Evolutionary conservation across 2,113 vertebrate genomes (phyloP).

Genomic region (Dolichallabes microphthalmus): DNA sequence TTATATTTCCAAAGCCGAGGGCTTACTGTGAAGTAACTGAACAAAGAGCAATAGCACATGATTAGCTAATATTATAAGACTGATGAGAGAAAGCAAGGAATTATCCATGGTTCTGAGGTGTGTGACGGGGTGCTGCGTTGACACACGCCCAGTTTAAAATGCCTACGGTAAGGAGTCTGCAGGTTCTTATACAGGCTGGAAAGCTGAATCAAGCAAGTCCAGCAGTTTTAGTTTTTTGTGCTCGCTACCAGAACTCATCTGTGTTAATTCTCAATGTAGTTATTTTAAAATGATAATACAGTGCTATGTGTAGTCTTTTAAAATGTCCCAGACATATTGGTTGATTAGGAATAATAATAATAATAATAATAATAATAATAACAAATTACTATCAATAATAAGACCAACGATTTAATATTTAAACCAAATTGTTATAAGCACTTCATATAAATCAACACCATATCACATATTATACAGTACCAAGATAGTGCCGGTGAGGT

Average conservation of each 20-base stretch:
- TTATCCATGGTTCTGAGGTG: neutral
- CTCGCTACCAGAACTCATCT: neutral
- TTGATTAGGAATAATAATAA: no score
- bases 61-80: no score
- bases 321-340: neutral
- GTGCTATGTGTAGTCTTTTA: neutral
- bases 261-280: neutral
- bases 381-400: neutral
- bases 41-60: neutral
- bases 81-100: neutral
- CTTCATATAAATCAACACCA: neutral
- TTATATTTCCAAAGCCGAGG: neutral
- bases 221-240: neutral
- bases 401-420: neutral
- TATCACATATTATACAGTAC: neutral
- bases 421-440: neutral
- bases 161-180: neutral
- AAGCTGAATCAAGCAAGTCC: neutral
- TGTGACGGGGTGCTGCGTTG: conserved; percentile 18
- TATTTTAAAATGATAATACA: neutral
- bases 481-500: no score
- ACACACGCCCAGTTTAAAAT: conserved; percentile 11
- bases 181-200: neutral
- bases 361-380: neutral
- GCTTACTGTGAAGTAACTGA: neutral